phyloP scores from a whole-genome alignment of 2,797 vertebrate genomes.

The Helostoma temminkii region DNA sequence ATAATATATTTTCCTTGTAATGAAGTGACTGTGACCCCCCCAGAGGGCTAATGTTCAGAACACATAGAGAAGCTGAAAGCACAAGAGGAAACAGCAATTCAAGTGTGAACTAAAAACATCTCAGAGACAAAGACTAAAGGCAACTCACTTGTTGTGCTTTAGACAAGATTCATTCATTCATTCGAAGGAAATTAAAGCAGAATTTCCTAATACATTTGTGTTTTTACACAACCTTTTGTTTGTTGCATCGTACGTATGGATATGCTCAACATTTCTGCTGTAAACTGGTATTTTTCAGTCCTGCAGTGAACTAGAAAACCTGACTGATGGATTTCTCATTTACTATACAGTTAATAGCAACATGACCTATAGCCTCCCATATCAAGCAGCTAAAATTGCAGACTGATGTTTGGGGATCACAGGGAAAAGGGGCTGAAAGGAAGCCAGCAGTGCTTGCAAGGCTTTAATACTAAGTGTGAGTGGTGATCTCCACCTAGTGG shows the following conservation, averaged over 20 bases:
- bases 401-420: conserved; percentile 17
- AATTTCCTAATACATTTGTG: background rate
- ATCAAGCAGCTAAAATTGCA: conserved; percentile 15
- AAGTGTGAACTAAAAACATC: conserved; percentile 55
- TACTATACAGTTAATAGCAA: conserved; percentile 2
- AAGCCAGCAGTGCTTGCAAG: conserved; percentile 3
- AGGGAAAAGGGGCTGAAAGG: conserved; percentile 3
- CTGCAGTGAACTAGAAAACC: background rate
- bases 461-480: conserved; percentile 19
- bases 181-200: conserved; percentile 33
- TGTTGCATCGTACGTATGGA: background rate
- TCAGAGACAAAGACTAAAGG: conserved; percentile 38
- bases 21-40: conserved; percentile 60
- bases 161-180: conserved; percentile 28
- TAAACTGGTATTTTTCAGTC: conserved; percentile 1
- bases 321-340: conserved; percentile 14
- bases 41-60: conserved; percentile 50
- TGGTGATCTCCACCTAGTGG: conserved; percentile 69
- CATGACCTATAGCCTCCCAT: conserved; percentile 6
- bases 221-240: background rate
- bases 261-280: background rate
- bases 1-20: conserved; percentile 63
- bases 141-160: conserved; percentile 11
- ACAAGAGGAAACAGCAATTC: conserved; percentile 50
- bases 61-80: conserved; percentile 47